Evolutionary conservation across 2,888 invertebrate species (phyloP).

Genomic region (Bruchidius siliquastri): DNA sequence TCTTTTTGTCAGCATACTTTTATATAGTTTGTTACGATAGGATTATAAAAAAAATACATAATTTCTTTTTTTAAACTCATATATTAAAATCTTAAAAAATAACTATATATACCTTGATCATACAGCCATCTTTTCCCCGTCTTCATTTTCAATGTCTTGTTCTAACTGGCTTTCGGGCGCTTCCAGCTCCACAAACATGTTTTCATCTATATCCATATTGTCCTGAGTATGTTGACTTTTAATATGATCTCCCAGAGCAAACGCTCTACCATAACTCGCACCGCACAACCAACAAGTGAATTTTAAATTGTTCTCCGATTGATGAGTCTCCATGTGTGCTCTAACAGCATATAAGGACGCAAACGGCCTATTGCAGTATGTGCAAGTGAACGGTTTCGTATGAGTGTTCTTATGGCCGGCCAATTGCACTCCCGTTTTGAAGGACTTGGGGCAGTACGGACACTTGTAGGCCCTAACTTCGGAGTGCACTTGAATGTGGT

Average conservation of each 20-base stretch:
- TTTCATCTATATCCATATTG: slow-evolving; percentile 6
- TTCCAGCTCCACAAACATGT: slow-evolving; percentile 13
- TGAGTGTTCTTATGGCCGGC: slow-evolving; percentile 76
- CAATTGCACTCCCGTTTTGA: slow-evolving; percentile 74
- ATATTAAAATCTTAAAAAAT: background rate
- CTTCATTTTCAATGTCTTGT: background rate
- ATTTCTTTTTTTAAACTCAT: background rate
- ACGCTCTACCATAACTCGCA: slow-evolving; percentile 70
- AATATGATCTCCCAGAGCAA: slow-evolving; percentile 70
- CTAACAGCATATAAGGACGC: slow-evolving; percentile 73
- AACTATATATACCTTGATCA: background rate
- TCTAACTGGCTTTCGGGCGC: slow-evolving; percentile 8
- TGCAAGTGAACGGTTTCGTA: slow-evolving; percentile 74
- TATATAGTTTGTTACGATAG: no score
- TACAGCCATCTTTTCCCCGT: background rate
- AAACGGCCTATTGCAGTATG: slow-evolving; percentile 72
- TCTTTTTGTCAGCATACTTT: no score
- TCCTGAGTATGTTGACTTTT: slow-evolving; percentile 55
- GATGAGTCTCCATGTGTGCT: slow-evolving; percentile 70
- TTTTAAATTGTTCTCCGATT: slow-evolving; percentile 64
- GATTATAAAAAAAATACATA: no score
- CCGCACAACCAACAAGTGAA: slow-evolving; percentile 68
- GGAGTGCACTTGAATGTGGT: slow-evolving; percentile 70
- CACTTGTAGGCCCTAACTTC: slow-evolving; percentile 73
- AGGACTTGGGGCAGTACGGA: slow-evolving; percentile 71